A percentile compares a stretch with the other conserved stretches of the same genome.
Evolutionary conservation across 2,888 invertebrate species (phyloP).

Genomic region (Kryphioiulus occultus): DNA sequence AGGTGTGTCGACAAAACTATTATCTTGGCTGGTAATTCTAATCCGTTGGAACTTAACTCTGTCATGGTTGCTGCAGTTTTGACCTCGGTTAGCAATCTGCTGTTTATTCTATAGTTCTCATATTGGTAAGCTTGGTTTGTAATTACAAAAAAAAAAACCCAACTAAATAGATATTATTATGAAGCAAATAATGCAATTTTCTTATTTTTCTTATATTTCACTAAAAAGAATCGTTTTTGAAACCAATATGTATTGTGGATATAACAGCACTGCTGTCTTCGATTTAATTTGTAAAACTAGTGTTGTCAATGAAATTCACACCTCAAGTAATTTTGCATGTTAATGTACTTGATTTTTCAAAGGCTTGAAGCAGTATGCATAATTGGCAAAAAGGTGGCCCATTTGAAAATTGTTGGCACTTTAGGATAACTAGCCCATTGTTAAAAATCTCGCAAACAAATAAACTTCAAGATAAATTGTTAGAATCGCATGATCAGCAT

Average conservation of each 20-base stretch:
- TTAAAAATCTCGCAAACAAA: too few species aligned
- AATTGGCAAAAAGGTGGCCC: background rate
- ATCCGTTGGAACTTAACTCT: background rate
- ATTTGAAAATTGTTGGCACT: background rate
- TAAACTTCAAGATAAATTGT: background rate
- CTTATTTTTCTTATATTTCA: too few species aligned
- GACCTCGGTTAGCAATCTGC: background rate
- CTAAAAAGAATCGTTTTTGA: background rate
- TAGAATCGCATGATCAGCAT: too few species aligned
- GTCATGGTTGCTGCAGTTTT: too few species aligned
- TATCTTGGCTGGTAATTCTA: background rate
- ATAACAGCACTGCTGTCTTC: background rate
- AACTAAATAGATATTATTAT: too few species aligned
- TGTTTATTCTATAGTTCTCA: background rate
- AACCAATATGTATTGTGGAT: background rate
- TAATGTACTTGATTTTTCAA: background rate
- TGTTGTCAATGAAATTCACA: background rate
- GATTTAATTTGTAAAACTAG: background rate
- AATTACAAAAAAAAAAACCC: too few species aligned
- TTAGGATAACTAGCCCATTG: too few species aligned
- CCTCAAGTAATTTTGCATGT: background rate
- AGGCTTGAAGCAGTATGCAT: background rate
- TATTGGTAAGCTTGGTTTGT: background rate
- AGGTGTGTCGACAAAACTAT: background rate
- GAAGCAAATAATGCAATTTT: too few species aligned